Evolutionary conservation across 2,113 vertebrate species (phyloP).

Genomic region (Scytalopus superciliaris): DNA sequence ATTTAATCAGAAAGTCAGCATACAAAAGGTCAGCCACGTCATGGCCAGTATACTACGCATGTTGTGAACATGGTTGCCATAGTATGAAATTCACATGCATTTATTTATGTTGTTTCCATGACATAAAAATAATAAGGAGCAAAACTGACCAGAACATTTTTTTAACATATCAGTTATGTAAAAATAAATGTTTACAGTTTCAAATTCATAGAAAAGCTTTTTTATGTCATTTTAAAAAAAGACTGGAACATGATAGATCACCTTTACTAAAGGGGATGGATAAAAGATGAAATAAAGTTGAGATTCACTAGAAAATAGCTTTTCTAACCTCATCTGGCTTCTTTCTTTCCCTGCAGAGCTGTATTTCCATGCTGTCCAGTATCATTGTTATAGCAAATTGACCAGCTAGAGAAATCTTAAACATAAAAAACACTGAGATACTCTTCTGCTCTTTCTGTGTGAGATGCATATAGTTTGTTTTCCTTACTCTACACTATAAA

Average conservation of each 20-base stretch:
- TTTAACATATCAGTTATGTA: not conserved
- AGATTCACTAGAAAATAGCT: constrained; percentile 12
- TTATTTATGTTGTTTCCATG: not conserved
- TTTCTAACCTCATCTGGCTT: constrained; percentile 17
- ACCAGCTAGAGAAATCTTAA: not conserved
- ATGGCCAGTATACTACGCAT: not conserved
- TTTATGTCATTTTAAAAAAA: not conserved
- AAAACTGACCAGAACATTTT: not conserved
- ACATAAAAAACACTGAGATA: not conserved
- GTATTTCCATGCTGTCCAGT: not conserved
- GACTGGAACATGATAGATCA: not conserved
- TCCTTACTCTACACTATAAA: not conserved
- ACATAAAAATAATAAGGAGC: not conserved
- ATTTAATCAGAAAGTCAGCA: not conserved
- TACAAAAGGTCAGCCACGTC: no score
- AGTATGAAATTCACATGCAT: not conserved
- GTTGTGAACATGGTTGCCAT: not conserved
- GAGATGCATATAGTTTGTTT: not conserved
- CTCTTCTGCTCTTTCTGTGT: not conserved
- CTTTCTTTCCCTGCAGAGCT: not conserved
- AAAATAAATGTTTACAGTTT: not conserved
- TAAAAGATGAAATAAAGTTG: constrained; percentile 36
- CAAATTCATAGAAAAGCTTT: not conserved
- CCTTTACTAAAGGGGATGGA: not conserved
- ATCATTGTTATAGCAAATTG: not conserved